phyloP scores from a whole-genome alignment of 1,140 invertebrate genomes.

The Drosophila mayri region DNA sequence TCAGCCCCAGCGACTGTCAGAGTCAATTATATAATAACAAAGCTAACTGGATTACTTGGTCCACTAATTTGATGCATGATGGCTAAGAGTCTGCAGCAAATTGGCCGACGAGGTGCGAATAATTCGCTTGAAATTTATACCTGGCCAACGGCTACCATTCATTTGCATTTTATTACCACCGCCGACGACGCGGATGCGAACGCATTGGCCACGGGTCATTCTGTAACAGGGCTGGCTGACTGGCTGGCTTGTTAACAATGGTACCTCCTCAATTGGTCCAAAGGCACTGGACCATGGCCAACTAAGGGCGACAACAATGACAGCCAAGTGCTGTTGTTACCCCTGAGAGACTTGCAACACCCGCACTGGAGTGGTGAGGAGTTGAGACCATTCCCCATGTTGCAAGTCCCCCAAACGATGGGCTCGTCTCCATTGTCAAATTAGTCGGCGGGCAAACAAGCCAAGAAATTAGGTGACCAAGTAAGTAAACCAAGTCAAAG shows the following conservation, averaged over 20 bases:
- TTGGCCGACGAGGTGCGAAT: constrained; percentile 72
- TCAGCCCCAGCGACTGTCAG: constrained; percentile 48
- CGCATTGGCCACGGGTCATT: constrained; percentile 82
- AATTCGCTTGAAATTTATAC: constrained; percentile 58
- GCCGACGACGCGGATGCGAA: constrained; percentile 25
- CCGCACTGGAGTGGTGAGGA: constrained; percentile 34
- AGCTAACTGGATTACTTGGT: constrained; percentile 76
- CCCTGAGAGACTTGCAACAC: constrained; percentile 65
- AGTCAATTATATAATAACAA: constrained; percentile 77
- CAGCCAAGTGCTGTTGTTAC: constrained; percentile 32
- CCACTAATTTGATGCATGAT: constrained; percentile 74
- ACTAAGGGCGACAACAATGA: constrained; percentile 80
- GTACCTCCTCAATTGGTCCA: constrained; percentile 67
- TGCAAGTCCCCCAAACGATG: constrained; percentile 52
- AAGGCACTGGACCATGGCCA: constrained; percentile 70
- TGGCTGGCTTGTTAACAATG: constrained; percentile 71
- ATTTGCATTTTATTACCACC: constrained; percentile 78
- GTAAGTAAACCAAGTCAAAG: constrained; percentile 74
- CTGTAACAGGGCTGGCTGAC: constrained; percentile 65
- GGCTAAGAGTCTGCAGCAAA: constrained; percentile 63
- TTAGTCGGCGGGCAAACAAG: constrained; percentile 70
- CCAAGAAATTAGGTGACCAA: constrained; percentile 72
- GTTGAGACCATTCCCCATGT: constrained; percentile 40
- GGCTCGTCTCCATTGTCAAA: constrained; percentile 68
- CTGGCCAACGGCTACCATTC: constrained; percentile 55